Conservation (phyloP, 2,797 vertebrate genomes). For the Acanthurus lineatus region DNA sequence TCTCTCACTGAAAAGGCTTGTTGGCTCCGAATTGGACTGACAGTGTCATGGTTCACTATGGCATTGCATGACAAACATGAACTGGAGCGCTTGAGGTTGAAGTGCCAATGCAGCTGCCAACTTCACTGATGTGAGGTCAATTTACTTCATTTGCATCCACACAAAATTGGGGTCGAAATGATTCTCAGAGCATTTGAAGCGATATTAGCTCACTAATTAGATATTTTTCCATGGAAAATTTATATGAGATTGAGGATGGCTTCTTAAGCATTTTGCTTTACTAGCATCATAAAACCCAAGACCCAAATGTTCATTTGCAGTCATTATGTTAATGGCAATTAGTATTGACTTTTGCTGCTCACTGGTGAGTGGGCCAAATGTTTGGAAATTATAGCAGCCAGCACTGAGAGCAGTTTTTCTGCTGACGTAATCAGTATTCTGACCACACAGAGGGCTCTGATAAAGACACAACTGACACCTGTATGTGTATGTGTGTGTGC, state of each 20-base stretch:
- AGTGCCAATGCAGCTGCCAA: constrained; percentile 45
- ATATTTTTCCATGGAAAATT: constrained; percentile 52
- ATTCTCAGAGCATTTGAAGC: constrained; percentile 41
- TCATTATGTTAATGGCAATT: constrained; percentile 79
- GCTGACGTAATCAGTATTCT: constrained; percentile 54
- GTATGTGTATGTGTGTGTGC: constrained; percentile 21
- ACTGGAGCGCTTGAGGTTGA: constrained; percentile 33
- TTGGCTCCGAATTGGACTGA: constrained; percentile 49
- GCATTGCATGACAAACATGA: constrained; percentile 59
- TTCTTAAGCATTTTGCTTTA: constrained; percentile 66
- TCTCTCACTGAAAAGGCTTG: constrained; percentile 36
- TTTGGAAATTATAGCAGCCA: constrained; percentile 64
- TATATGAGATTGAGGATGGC: constrained; percentile 43
- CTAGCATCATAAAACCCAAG: constrained; percentile 60
- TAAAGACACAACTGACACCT: constrained; percentile 37
- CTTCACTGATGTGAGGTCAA: constrained; percentile 50
- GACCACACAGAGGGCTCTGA: constrained; percentile 30
- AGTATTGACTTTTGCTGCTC: constrained; percentile 74
- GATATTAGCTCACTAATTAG: constrained; percentile 44
- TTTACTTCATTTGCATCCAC: constrained; percentile 36
- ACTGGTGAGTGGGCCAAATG: constrained; percentile 62
- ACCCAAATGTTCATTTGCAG: constrained; percentile 76
- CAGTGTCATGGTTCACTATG: constrained; percentile 45
- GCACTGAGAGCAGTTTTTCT: constrained; percentile 55
- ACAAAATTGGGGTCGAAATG: constrained; percentile 23